These are phyloP conservation scores for Rhamnusium bicolor DNA, from an alignment of 2,888 invertebrate species.

Conservation along the genomic window DNA sequence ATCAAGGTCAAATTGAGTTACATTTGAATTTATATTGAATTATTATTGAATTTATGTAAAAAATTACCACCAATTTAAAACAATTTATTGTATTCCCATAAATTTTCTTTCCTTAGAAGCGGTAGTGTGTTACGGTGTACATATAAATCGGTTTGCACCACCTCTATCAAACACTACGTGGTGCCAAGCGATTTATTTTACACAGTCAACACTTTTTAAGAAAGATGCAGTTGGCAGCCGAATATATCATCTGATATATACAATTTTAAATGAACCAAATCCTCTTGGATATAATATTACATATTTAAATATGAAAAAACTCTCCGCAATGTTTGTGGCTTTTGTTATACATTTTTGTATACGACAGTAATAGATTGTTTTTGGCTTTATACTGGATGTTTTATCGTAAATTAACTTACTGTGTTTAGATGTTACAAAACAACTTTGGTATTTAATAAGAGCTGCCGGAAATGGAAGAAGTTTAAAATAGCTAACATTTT, in stretches of 20 bases:
- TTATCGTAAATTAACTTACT: too few species aligned
- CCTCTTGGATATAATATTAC: background rate
- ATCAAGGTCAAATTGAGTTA: too few species aligned
- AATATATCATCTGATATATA: background rate
- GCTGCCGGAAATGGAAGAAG: too few species aligned
- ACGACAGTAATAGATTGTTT: too few species aligned
- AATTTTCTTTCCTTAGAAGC: background rate
- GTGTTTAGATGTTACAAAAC: too few species aligned
- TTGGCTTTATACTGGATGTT: too few species aligned
- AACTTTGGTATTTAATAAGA: too few species aligned
- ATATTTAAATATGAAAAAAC: background rate
- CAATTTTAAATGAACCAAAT: background rate
- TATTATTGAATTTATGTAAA: too few species aligned
- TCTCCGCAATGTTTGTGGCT: background rate
- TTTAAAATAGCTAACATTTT: too few species aligned
- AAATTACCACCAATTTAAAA: background rate
- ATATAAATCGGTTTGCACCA: conserved; percentile 53
- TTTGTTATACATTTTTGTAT: background rate
- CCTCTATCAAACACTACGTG: conserved; percentile 46
- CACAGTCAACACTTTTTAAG: conserved; percentile 37
- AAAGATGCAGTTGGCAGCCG: background rate
- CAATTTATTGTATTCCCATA: background rate
- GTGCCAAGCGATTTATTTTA: conserved; percentile 54
- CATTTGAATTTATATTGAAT: too few species aligned
- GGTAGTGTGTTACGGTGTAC: conserved; percentile 44